Evolutionary conservation across 2,797 vertebrate species (phyloP), one percentile per base, ranked within the genome.

Genomic region (Ibycter americanus): DNA sequence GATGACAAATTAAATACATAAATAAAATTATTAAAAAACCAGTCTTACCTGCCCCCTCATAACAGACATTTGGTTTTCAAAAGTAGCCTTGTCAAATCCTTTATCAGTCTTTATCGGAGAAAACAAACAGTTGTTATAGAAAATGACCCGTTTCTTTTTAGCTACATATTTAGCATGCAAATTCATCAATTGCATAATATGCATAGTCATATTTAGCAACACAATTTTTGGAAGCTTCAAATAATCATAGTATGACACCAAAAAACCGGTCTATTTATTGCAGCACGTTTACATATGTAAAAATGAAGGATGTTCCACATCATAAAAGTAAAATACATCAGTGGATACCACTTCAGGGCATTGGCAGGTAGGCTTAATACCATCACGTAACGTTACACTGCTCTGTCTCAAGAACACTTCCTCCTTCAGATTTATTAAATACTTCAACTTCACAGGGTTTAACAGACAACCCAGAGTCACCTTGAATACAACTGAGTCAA

Each of bases 61-160:
- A 49, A 99, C 99, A 25, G 99, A 99, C 99, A 99, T 99, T 96
- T 99, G 99, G 93, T 98, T 99, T 98, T 99, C 99, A 98, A 99
- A 99, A 96, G 99, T 99, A 85, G 99, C 97, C 97, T 99, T 99
- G 98, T 99, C 99, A 95, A 99, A 99, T 66, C 99, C 99, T 98
- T 98, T 99, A 97, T 99, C 99, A 4, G 97, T 98, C 99, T 99
- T 96, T 90, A 94, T 59, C 11, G 90, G 91, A 94, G 90, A 91
- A 67, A 88, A 79, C 47, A 83, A 93, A 82, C 6, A 82, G 21
- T 85, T 83, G 42, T 16, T 59, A 77, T 6, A 74, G 54, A 52
- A 94, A 95, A 82, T 29, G 7, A 83, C 5, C 14, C 3, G 18
- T 31, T 79, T 83, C 26, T 51, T 83, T 91, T 36, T 59, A 70